Percentiles rank a stretch among this genome's conserved stretches.
These are phyloP conservation scores for Eutrigla gurnardus DNA, from an alignment of 2,797 vertebrate species.

Conservation along the genomic window DNA sequence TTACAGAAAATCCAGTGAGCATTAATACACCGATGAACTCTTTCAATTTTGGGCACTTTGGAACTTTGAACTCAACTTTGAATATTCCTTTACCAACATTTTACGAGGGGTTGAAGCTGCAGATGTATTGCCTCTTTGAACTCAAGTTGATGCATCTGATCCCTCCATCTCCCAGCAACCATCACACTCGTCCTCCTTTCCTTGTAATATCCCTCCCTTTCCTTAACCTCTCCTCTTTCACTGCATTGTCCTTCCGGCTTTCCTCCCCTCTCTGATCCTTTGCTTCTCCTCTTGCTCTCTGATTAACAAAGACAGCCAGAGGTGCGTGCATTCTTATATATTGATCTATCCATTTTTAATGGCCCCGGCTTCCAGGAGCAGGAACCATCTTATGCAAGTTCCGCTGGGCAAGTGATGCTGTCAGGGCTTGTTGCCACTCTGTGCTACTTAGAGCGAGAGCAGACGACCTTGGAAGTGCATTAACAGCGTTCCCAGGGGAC, in stretches of 20 bases:
- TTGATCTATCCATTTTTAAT: constrained; percentile 80
- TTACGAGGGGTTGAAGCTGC: neutral
- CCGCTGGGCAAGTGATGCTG: constrained; percentile 63
- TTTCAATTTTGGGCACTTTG: neutral
- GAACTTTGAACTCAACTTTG: neutral
- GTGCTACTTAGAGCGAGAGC: constrained; percentile 57
- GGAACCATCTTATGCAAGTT: constrained; percentile 63
- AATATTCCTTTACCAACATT: neutral
- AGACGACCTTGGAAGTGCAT: constrained; percentile 76
- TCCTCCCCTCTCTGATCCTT: constrained; percentile 41
- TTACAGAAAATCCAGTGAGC: neutral
- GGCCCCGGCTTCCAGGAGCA: constrained; percentile 54
- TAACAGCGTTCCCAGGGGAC: constrained; percentile 61
- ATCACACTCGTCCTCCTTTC: neutral
- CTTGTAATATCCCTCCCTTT: neutral
- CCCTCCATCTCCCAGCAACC: neutral
- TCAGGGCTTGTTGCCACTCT: constrained; percentile 68
- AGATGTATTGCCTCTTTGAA: constrained; percentile 1
- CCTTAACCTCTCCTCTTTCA: constrained; percentile 17
- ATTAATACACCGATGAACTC: too few relatives aligned
- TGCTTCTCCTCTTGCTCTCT: constrained; percentile 38
- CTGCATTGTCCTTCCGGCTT: constrained; percentile 38
- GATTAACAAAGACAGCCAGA: constrained; percentile 66
- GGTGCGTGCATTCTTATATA: constrained; percentile 69
- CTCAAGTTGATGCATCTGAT: neutral